Evolutionary conservation across 2,113 vertebrate genomes (phyloP), one percentile per base, ranked within the genome.

Genomic region (Dasypus novemcinctus): DNA sequence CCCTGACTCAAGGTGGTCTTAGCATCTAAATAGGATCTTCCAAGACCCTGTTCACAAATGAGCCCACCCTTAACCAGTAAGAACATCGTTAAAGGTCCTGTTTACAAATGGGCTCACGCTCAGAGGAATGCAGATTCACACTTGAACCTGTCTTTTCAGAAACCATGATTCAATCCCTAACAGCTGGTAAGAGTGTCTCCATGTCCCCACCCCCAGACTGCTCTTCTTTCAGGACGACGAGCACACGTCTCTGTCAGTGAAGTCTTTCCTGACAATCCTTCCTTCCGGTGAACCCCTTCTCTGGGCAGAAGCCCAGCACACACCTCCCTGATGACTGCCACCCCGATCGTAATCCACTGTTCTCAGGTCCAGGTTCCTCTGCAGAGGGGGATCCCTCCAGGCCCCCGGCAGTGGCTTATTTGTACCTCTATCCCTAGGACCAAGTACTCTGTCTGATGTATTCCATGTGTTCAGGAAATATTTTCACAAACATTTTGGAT

Each of bases 331-430:
- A 29, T 7, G 5, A 20, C 52, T 13, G 15, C 63, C 11, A 10
- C 14, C 1, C 57, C 68, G 15, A 5, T 13, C 7, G 7, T 31
- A 38, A 29, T 0, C 8, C 59, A 13, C 23, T 36, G 8, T 72
- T 57, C 33, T 59, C 57, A 54, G 75, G 29, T n/a, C 20, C 10
- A 31, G 68, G 38, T 68, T 52, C 29, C 14, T 75, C 29, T 12
- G 12, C 25, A 1, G 31, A 46, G 4, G 7, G 33, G 1, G 23
- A n/a, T 7, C 59, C 43, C 25, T 21, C 11, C 13, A 36, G 17
- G 36, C 13, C 20, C 15, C n/a, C 2, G 0, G 2, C 1, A 11
- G 38, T 27, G 0, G 23, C 43, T 15, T 9, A 1, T 21, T 27
- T 69, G 59, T 20, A 13, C 0, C 36, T 79, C 46, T 8, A 20